Conservation (phyloP, 2,888 invertebrate species). For the Stegana nigrithorax region DNA sequence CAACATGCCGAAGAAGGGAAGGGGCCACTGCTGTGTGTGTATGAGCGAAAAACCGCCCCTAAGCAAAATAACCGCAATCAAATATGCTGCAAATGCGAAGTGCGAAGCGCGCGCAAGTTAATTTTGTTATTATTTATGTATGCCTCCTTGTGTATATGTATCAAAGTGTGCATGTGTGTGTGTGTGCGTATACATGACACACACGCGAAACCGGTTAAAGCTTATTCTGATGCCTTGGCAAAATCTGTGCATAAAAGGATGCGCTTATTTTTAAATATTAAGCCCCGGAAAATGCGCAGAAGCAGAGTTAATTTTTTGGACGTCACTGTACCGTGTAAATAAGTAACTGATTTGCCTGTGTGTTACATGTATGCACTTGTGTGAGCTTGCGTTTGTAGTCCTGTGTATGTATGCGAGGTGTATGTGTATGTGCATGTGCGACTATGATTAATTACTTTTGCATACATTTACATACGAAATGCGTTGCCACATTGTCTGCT, state of each 20-base stretch:
- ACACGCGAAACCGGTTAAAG: too few relatives aligned
- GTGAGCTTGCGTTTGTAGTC: slow-evolving; percentile 8
- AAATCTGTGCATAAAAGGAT: too few relatives aligned
- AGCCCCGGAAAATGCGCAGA: too few relatives aligned
- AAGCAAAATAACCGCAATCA: slow-evolving; percentile 30
- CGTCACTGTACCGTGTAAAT: too few relatives aligned
- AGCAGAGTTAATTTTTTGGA: too few relatives aligned
- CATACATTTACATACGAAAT: slow-evolving; percentile 42
- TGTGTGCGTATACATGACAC: not conserved
- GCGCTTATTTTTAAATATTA: too few relatives aligned
- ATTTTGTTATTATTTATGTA: slow-evolving; percentile 27
- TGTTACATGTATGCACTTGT: not conserved
- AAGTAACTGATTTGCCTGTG: too few relatives aligned
- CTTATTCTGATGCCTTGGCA: too few relatives aligned
- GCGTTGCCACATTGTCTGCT: slow-evolving; percentile 61
- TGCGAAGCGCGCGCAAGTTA: slow-evolving; percentile 26
- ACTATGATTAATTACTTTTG: slow-evolving; percentile 29
- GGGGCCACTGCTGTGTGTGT: too few relatives aligned
- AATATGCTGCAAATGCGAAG: slow-evolving; percentile 21
- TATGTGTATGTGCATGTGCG: slow-evolving; percentile 19
- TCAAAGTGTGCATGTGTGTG: not conserved
- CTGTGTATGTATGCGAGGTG: not conserved
- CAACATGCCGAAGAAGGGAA: too few relatives aligned
- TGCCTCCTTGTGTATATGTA: not conserved
- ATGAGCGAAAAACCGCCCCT: too few relatives aligned